Evolutionary conservation across 2,888 invertebrate genomes (phyloP), one percentile per base, ranked within the genome.

Genomic region (Agriopis leucophaearia): DNA sequence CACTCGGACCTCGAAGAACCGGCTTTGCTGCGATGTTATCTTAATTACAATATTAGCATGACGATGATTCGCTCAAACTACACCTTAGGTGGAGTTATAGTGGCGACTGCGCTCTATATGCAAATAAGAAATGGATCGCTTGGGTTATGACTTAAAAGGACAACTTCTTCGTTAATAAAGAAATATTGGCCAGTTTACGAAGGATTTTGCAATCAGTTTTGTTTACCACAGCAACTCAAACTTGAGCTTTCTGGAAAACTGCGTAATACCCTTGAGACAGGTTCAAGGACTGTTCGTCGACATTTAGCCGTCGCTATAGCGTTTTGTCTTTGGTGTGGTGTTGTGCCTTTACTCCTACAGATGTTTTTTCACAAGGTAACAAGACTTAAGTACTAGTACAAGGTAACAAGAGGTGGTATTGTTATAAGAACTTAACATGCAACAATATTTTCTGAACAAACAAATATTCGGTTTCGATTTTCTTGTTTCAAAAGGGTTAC

Each of bases 11-110:
- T 64, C 47, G 62, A 56, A 64, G 59, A 77, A 77, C 77, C 77
- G 75, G 77, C 64, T 75, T 27, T 9, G 54, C 45, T 61, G 66
- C 64, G 59, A 73, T 73, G 85, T 83, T 82, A 89, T 88, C 85
- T 86, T 86, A 88, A 90, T 90, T 81, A 85, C 80, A 80, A 84
- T 83, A 90, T 90, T 89, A 87, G 83, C 85, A 87, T 88, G 81
- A 80, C 79, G 83, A 86, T 84, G 82, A 85, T 88, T 81, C 77
- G 82, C 78, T 81, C 81, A 81, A 83, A 83, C 86, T 85, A 84
- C 80, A 78, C 81, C 83, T 83, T 80, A 84, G 75, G 77, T 60
- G 71, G 67, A 76, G 74, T 76, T 81, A 78, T 72, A 64, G 72
- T 47, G 71, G 77, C 72, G 76, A 78, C 77, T 80, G 81, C 78